Base-by-base conservation (phyloP, 2,888 invertebrate genomes). In the Drosophila parthenogenetica region DNA sequence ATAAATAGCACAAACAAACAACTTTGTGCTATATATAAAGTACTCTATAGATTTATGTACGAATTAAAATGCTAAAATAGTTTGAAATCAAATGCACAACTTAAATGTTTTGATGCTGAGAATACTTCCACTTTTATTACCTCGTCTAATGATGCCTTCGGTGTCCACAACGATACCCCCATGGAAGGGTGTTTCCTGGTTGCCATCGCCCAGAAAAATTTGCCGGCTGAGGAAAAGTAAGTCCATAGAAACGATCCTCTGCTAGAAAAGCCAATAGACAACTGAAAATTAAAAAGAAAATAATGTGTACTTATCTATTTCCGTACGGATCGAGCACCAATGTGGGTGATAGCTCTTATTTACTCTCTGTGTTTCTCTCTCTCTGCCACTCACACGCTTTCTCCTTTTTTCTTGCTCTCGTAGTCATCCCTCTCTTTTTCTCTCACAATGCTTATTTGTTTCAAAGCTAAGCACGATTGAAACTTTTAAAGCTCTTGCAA, bases 101-200 rank as follows among this genome's bases (percentile, higher is more conserved):
- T n/a, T n/a, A n/a, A n/a, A n/a, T n/a, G n/a, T n/a, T n/a, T n/a
- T n/a, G n/a, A n/a, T n/a, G n/a, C n/a, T n/a, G n/a, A 3, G 10
- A 29, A 29, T 43, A n/a, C 3, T 25, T 17, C n/a, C n/a, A 35
- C 5, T 19, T n/a, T 29, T 17, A 64, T 39, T 53, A 85, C 79
- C 77, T 32, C 77, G 66, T 3, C 93, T 90, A 75, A 95, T 95
- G 76, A 93, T 93, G 14, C 95, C 95, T 86, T 93, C 91, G 2
- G 88, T 88, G 53, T 91, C 89, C 19, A 95, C 94, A 37, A 95
- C 90, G 70, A 95, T 93, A 25, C 94, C 94, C 43, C 95, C 95
- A 68, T 94, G 93, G 14, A 93, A 86, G 51, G 94, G 93, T 43
- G 14, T 25, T n/a, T 81, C 68, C 5, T 70, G 67, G 46, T 91